Evolutionary conservation across 1,140 invertebrate genomes (phyloP), one percentile per base, ranked within the genome.

Genomic region (Meloidogyne exigua): DNA sequence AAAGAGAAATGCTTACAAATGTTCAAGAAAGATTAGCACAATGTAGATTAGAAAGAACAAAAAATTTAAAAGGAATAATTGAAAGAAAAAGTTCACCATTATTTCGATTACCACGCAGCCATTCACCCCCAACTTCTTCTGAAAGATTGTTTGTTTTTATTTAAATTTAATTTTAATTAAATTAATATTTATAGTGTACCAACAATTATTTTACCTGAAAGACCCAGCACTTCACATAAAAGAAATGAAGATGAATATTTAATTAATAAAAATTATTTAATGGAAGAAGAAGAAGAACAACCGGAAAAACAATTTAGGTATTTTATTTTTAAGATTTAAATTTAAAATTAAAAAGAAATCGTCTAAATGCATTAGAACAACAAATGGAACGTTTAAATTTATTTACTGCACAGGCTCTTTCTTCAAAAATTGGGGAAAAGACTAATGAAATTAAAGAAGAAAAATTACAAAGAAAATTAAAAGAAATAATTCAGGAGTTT

Each of bases 41-140:
- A 57, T 49, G 44, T n/a, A 18, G 49, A 57, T n/a, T 57, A 57
- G 49, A 57, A 57, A 57, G 9, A 57, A 57, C 49, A 57, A 57
- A 57, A 57, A 18, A 49, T 18, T 18, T 15, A 49, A 49, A 49
- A 49, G n/a, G 28, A 32, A 32, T 32, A 32, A 18, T 49, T 49
- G 44, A 49, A 49, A 49, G 65, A 71, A 39, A 18, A 44, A 25
- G 9, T 21, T 13, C 25, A 18, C 25, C 9, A 10, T 9, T 12
- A 3, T 62, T 73, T 65, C 57, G 57, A 15, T 73, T 10, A 4
- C 21, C 68, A 12, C 71, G 71, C 5, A 73, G 71, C 21, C 71
- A 66, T 73, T 73, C 71, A 15, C 71, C 71, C n/a, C 71, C 71
- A n/a, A n/a, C 5, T 28, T 42, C 39, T 15, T 70, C 68, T 44